A percentile compares a stretch with the other conserved stretches of the same genome.
Conservation (phyloP, 2,113 vertebrate species). For the Xerus inauris region DNA sequence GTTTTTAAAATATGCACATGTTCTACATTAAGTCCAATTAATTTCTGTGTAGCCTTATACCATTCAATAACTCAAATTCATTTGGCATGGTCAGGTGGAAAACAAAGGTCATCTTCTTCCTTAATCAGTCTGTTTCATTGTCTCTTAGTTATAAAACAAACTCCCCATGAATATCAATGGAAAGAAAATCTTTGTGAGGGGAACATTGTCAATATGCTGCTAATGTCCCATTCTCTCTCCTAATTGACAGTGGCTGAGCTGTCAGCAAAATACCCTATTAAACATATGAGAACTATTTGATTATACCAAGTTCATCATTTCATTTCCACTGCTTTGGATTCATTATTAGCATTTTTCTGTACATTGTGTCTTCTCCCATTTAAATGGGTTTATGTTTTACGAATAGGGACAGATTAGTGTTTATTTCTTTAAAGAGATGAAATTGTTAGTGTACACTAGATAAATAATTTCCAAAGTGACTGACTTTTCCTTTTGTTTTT, state of each 20-base stretch:
- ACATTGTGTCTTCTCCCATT: background rate
- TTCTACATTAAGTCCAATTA: background rate
- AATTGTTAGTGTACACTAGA: background rate
- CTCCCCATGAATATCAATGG: background rate
- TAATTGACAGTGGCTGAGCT: background rate
- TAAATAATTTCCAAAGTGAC: background rate
- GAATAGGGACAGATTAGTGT: background rate
- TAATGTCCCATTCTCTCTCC: background rate
- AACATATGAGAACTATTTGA: background rate
- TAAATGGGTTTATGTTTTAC: background rate
- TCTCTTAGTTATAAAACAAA: background rate
- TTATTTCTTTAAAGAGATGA: background rate
- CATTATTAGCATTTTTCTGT: constrained; percentile 5
- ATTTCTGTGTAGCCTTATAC: constrained; percentile 3
- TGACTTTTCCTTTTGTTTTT: background rate
- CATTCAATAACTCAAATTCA: background rate
- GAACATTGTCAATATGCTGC: background rate
- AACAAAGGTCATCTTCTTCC: constrained; percentile 26
- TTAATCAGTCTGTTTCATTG: background rate
- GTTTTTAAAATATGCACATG: background rate
- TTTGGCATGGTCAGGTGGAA: background rate
- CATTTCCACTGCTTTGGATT: background rate
- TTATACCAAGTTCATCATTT: background rate
- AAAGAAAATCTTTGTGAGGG: background rate
- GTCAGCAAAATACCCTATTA: background rate